These are phyloP conservation scores for Sinotaia quadrata DNA, from an alignment of 2,888 invertebrate species.

Conservation along the genomic window DNA sequence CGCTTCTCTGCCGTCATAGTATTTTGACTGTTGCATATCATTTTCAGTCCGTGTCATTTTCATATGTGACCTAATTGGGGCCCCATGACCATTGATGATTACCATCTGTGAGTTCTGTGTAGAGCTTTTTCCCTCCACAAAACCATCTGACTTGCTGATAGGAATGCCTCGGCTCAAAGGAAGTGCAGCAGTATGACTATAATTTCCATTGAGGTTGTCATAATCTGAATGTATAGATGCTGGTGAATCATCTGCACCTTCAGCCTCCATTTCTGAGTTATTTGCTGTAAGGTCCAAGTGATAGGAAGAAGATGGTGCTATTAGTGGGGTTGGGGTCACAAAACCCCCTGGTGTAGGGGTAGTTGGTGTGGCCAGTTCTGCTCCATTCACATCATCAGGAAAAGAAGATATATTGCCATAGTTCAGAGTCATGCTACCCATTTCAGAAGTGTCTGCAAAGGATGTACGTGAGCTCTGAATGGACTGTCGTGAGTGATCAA, in stretches of 20 bases:
- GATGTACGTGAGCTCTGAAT: constrained; percentile 68
- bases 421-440: constrained; percentile 49
- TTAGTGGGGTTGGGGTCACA: background rate
- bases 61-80: constrained; percentile 31
- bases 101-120: constrained; percentile 31
- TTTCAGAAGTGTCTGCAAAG: constrained; percentile 62
- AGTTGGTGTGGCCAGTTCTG: constrained; percentile 27
- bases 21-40: constrained; percentile 32
- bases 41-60: constrained; percentile 41
- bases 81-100: constrained; percentile 39
- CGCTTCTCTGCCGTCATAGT: constrained; percentile 30
- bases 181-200: constrained; percentile 10
- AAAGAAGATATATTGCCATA: constrained; percentile 27
- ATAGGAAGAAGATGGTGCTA: background rate
- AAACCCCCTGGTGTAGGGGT: constrained; percentile 26
- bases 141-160: constrained; percentile 38
- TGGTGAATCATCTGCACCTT: constrained; percentile 33
- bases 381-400: constrained; percentile 27
- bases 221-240: constrained; percentile 61
- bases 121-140: constrained; percentile 20
- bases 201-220: constrained; percentile 55
- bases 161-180: constrained; percentile 27
- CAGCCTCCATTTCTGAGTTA: background rate
- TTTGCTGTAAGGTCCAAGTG: background rate
- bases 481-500: constrained; percentile 59